Base-by-base conservation (phyloP, 2,113 vertebrate species). In the Pelecanus crispus region DNA sequence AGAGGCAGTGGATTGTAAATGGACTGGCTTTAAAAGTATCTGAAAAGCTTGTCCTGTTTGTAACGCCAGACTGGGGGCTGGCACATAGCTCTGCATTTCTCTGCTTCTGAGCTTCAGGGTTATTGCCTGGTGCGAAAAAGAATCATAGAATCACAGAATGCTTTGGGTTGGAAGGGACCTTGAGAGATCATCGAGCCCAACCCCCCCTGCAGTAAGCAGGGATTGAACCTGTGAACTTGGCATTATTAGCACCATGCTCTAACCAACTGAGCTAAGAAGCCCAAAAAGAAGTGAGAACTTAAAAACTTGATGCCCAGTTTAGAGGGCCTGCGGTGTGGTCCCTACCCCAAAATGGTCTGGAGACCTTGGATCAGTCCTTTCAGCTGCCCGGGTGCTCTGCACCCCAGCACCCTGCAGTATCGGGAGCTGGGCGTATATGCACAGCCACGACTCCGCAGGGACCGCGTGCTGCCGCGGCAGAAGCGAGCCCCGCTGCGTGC, bases 81-180 rank as follows among this genome's bases (percentile, higher is more conserved):
- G 38, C 20, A 44, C 24, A 2, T 0, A 13, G 26, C 36, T 8
- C 72, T 13, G 34, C 4, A 0, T 7, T n/a, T 11, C 62, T 11
- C 40, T 70, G 67, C 28, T 59, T 31, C 83, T 34, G 53, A 84
- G 26, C 32, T 82, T 40, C 8, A 21, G 31, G 24, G 22, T 44
- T 44, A 44, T 44, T 44, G 4, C n/a, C n/a, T n/a, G n/a, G n/a
- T n/a, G n/a, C n/a, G n/a, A n/a, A n/a, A n/a, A n/a, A n/a, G n/a
- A n/a, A n/a, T n/a, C n/a, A n/a, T n/a, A n/a, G n/a, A n/a, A n/a
- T n/a, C n/a, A n/a, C n/a, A n/a, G n/a, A n/a, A n/a, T n/a, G n/a
- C n/a, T n/a, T n/a, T n/a, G n/a, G n/a, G n/a, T n/a, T n/a, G n/a
- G n/a, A n/a, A n/a, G n/a, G n/a, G n/a, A n/a, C n/a, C n/a, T n/a